Base-by-base conservation (phyloP, 2,797 vertebrate genomes). In the Anomalospiza imberbis region DNA sequence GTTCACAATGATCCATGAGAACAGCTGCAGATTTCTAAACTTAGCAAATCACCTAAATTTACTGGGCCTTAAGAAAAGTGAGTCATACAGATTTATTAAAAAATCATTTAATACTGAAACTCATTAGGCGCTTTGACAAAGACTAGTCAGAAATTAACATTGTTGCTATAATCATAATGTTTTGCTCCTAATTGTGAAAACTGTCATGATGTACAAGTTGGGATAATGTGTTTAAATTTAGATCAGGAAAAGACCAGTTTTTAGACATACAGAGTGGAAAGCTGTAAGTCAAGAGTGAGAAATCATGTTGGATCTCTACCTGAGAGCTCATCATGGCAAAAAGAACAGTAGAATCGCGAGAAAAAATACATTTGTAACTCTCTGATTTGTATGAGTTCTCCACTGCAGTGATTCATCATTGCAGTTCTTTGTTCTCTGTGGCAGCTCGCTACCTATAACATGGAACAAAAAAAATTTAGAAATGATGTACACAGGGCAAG, bases 1-100 rank as follows among this genome's bases (percentile, higher is more conserved):
- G 9, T 68, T 92, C 70, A 42, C 47, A 80, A 9, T 14, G 29
- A 62, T 51, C 25, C 36, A 2, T 24, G 62, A 75, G 32, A 91
- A 61, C 50, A 91, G 51, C 78, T 92, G 82, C 5, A 6, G 62
- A 45, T 83, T 92, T 91, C 87, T 91, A 84, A 86, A 88, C 19
- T 73, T 81, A 88, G 73, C 44, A 88, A 78, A 86, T 94, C 66
- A 89, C 58, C 62, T 75, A 68, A 65, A 83, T 83, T 87, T 84
- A 72, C 44, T 78, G 44, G 61, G 68, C 29, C 42, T 88, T 78
- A 72, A 76, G 77, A 85, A 80, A 82, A 75, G 11, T 84, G 81
- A 93, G 47, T 91, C 66, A 92, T 78, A 17, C 21, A 40, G 61
- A 65, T 67, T 84, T 85, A 53, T 75, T 73, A 24, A 60, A 93